Base-by-base conservation (phyloP, 2,888 invertebrate genomes). In the Pyrrhia umbra region DNA sequence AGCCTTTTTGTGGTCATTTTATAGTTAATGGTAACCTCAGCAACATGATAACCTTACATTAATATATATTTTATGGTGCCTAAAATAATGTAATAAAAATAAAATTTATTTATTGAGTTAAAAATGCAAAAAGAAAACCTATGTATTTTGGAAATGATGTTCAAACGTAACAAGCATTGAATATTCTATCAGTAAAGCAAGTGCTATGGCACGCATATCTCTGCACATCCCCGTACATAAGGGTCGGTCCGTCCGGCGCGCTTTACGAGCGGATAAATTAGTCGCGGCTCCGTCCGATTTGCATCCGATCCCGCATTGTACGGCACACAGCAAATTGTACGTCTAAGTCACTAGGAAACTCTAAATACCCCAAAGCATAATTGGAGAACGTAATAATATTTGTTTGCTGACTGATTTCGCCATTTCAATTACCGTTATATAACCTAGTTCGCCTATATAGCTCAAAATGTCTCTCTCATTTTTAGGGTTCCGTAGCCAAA, bases 221-320 rank as follows among this genome's bases (percentile, higher is more conserved):
- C 43, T 21, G 21, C n/a, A 62, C 30, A 50, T 55, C 47, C 18
- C 49, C 43, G 9, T 30, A 49, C 21, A 10, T 18, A 42, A 52
- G 46, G 77, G 40, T 54, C 39, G 20, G 55, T 23, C 47, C 37
- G 58, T 25, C 9, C 18, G 43, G 52, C 51, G 23, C 64, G 76
- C 58, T 72, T 55, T 72, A 72, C 58, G 72, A 72, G 58, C 57
- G 58, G 72, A 72, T 76, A 76, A 76, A 72, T 72, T 72, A 72
- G 72, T 72, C 66, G 73, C 66, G 72, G 54, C 50, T 25, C 43
- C 34, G 50, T 71, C 57, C 77, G 63, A 74, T 77, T 68, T 68
- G 75, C 75, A 74, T 77, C 62, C 52, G 54, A 69, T 74, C 57
- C 55, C 40, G 23, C 18, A 54, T 45, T 62, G 66, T 37, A 54